Percentiles rank a stretch among this genome's conserved stretches.
These are phyloP conservation scores for Eupithecia vulgata DNA, from an alignment of 2,888 invertebrate species.

Conservation along the genomic window DNA sequence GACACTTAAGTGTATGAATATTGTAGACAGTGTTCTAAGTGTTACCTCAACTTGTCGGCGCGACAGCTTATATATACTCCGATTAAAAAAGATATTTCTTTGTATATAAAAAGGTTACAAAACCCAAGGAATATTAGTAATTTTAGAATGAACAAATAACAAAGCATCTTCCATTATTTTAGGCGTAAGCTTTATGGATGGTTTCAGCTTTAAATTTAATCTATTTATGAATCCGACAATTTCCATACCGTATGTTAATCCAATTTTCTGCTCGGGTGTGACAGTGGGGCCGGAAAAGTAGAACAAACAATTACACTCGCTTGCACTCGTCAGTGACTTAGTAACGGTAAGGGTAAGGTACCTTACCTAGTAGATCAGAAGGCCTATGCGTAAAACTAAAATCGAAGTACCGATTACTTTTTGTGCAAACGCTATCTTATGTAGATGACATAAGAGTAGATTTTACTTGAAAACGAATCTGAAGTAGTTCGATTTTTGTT, in stretches of 20 bases:
- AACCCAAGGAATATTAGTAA: not conserved
- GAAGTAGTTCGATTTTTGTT: too few species aligned
- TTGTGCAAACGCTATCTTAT: too few species aligned
- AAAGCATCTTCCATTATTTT: not conserved
- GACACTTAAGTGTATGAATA: too few species aligned
- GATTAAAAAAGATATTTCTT: too few species aligned
- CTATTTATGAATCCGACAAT: conserved; percentile 26
- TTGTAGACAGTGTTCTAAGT: too few species aligned
- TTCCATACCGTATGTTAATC: conserved; percentile 31
- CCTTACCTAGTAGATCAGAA: not conserved
- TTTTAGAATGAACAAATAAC: not conserved
- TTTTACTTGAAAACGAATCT: too few species aligned
- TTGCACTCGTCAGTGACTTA: conserved; percentile 16
- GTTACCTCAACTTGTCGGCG: too few species aligned
- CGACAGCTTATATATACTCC: too few species aligned
- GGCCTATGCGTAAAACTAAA: too few species aligned
- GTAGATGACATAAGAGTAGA: too few species aligned
- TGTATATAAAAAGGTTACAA: too few species aligned
- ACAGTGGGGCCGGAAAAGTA: conserved; percentile 30
- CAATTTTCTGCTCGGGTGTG: conserved; percentile 29
- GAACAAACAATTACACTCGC: conserved; percentile 29
- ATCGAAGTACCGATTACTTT: too few species aligned
- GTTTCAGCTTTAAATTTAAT: conserved; percentile 2
- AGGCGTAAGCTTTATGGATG: not conserved
- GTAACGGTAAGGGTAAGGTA: not conserved